phyloP scores from a whole-genome alignment of 2,888 invertebrate genomes.

The Fragum sueziense region DNA sequence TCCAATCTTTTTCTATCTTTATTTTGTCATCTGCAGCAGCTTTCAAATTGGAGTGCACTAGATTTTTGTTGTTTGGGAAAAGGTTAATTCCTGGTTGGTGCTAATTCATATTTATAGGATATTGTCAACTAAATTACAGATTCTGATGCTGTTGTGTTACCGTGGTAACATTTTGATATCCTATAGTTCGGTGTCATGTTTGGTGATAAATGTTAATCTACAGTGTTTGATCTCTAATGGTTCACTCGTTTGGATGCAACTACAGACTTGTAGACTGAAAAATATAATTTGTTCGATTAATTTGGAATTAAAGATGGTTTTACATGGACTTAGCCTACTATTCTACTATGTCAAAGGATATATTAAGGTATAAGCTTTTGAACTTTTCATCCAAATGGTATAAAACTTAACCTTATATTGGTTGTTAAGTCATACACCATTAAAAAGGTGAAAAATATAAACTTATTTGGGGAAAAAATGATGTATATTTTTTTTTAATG shows the following conservation, averaged over 20 bases:
- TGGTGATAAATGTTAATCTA: background rate
- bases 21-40: too few relatives aligned
- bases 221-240: background rate
- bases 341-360: background rate
- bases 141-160: constrained; percentile 10
- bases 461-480: too few relatives aligned
- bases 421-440: too few relatives aligned
- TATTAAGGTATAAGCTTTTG: background rate
- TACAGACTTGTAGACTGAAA: background rate
- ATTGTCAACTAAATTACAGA: constrained; percentile 2
- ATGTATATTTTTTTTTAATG: too few relatives aligned
- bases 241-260: background rate
- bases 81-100: too few relatives aligned
- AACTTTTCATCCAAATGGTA: background rate
- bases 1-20: too few relatives aligned
- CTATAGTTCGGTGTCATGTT: background rate
- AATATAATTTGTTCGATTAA: background rate
- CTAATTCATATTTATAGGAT: background rate
- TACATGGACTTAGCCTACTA: background rate
- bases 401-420: too few relatives aligned
- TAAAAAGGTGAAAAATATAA: too few relatives aligned
- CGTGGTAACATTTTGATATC: constrained; percentile 4
- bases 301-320: background rate
- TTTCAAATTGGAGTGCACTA: too few relatives aligned
- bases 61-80: too few relatives aligned